Conservation (phyloP, 2,113 vertebrate genomes). For the Oreochromis spilurus region DNA sequence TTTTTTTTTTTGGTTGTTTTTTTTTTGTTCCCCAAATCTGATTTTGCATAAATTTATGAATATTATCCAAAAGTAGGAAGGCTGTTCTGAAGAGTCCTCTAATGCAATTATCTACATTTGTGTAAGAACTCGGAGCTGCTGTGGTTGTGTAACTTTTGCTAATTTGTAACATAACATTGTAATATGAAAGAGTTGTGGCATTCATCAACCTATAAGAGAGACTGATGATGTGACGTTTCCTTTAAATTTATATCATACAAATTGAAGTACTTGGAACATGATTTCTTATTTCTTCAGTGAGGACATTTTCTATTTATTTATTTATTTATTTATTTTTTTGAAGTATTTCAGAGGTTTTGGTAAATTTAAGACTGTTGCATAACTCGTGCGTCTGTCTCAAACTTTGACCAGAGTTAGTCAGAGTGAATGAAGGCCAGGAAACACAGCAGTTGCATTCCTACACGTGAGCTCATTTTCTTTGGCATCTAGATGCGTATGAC, state of each 20-base stretch:
- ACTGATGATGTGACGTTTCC: background rate
- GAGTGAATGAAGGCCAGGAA: conserved; percentile 6
- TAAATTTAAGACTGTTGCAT: background rate
- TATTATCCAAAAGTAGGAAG: background rate
- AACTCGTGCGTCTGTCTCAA: background rate
- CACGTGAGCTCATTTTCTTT: conserved; percentile 24
- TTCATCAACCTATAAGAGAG: background rate
- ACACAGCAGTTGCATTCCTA: background rate
- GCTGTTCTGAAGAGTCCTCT: background rate
- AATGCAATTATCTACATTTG: background rate
- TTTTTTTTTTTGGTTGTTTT: no score
- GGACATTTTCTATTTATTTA: background rate
- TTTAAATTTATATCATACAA: background rate
- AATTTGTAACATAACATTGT: background rate
- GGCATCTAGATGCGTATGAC: conserved; percentile 11
- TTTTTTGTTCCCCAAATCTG: background rate
- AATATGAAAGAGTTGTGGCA: background rate
- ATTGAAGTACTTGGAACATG: background rate
- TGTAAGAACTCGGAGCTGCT: background rate
- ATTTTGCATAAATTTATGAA: background rate
- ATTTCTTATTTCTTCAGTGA: background rate
- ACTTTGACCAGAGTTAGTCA: background rate
- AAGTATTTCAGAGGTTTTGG: background rate
- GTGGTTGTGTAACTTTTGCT: background rate
- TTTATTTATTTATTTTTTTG: background rate